Percentiles rank a stretch among this genome's conserved stretches.
Conservation (phyloP, 2,113 vertebrate genomes). For the Onychorhynchus coronatus region DNA sequence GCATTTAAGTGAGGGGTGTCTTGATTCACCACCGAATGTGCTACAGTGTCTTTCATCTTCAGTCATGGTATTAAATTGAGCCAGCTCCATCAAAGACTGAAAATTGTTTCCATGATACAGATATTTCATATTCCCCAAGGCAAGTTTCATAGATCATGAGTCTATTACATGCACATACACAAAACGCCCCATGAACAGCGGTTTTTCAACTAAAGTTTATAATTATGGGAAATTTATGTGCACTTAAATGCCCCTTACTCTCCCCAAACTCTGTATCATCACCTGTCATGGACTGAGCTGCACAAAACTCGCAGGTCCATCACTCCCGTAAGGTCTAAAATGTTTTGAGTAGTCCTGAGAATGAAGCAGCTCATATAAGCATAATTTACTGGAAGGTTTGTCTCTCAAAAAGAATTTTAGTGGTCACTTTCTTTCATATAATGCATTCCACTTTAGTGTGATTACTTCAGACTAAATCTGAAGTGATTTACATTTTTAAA, state of each 20-base stretch:
- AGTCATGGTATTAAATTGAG: not conserved
- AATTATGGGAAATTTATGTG: not conserved
- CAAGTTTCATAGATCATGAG: not conserved
- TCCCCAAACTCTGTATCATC: not conserved
- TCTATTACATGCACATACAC: not conserved
- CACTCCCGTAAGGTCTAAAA: not conserved
- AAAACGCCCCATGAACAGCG: not conserved
- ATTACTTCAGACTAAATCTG: not conserved
- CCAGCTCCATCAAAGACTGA: not conserved
- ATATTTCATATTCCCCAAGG: not conserved
- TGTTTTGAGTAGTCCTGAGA: not conserved
- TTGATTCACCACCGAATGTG: not conserved
- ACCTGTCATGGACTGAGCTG: not conserved
- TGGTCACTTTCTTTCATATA: not conserved
- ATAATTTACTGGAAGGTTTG: not conserved
- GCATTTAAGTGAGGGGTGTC: not conserved
- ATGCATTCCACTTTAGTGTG: not conserved
- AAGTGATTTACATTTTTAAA: not conserved
- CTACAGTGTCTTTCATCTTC: not conserved
- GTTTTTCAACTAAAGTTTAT: not conserved
- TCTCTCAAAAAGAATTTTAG: not conserved
- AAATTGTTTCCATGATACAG: not conserved
- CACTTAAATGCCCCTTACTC: not conserved
- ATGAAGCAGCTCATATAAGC: not conserved
- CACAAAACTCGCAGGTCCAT: not conserved